Base-by-base conservation (phyloP, 2,888 invertebrate species). In the Geophilus truncorum region DNA sequence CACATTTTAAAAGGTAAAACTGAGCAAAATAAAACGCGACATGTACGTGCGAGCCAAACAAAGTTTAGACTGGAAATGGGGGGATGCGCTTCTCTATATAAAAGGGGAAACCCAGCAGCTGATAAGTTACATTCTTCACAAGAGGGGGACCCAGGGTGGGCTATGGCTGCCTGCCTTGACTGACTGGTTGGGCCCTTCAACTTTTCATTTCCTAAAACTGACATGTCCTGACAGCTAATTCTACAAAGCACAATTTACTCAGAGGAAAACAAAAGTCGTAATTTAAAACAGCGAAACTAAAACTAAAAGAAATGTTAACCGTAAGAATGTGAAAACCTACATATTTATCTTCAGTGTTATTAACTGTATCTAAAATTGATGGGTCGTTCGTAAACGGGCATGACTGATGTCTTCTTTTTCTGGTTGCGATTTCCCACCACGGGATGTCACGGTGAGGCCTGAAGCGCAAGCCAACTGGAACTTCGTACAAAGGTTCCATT, bases 351-450 rank as follows among this genome's bases (percentile, higher is more conserved):
- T 70, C 70, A 51, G 51, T 18, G n/a, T 51, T 51, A 51, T 51
- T 51, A 51, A 51, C n/a, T 51, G 70, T 70, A 25, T 70, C 70
- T 23, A 70, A 70, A 28, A 70, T 28, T 25, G 25, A 9, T 15
- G 30, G 4, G 18, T 77, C 91, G 89, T 93, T 92, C 83, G 94
- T 89, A 83, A 93, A 92, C 77, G 94, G 94, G 86, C 94, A 95
- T 85, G 94, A 94, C 85, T 93, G 91, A 84, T 92, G 92, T 83
- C 94, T 91, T 83, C 89, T 88, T 83, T 93, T 92, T 84, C 92
- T 91, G 78, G 93, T 93, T 57, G 95, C 95, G 84, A 94, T 87
- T 87, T 95, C 95, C 92, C 94, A 95, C 95, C 95, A 95, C 0
- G 95, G 95, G 82, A 94, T 91, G 81, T 91, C 90, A 34, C 93